Percentiles rank a stretch among this genome's conserved stretches.
phyloP scores from a whole-genome alignment of 2,113 vertebrate genomes.

The Tricholaema leucomelas region DNA sequence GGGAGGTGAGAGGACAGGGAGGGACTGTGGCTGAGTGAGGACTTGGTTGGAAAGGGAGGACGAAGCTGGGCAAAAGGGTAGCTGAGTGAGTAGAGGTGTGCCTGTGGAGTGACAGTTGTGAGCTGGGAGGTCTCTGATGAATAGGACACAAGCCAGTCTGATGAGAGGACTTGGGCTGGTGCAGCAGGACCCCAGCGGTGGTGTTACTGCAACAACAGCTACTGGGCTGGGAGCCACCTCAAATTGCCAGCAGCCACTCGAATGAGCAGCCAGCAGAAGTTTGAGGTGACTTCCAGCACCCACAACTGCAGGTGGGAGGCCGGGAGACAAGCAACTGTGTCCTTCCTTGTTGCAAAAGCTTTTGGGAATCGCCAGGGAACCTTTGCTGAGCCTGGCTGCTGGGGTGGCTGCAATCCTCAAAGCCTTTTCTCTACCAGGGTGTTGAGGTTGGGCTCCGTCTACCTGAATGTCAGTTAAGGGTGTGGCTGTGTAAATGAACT shows the following conservation, averaged over 20 bases:
- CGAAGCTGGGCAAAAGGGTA: background rate
- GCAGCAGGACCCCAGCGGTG: background rate
- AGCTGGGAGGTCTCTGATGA: accelerated
- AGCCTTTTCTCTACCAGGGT: background rate
- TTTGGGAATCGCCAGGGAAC: background rate
- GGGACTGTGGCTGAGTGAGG: accelerated
- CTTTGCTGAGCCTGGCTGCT: accelerated
- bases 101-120: background rate
- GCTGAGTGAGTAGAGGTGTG: background rate
- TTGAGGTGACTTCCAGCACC: background rate
- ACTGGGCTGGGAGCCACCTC: no score
- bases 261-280: accelerated
- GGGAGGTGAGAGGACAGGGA: background rate
- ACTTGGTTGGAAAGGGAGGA: background rate
- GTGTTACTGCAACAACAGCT: background rate
- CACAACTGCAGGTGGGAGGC: background rate
- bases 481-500: constrained; percentile 40
- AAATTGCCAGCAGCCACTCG: no score
- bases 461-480: background rate
- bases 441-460: background rate
- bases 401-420: accelerated
- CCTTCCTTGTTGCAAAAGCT: background rate
- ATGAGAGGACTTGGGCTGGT: background rate
- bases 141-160: background rate
- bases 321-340: background rate